Evolutionary conservation across 2,888 invertebrate species (phyloP), one percentile per base, ranked within the genome.

Genomic region (Lomographa bimaculata): DNA sequence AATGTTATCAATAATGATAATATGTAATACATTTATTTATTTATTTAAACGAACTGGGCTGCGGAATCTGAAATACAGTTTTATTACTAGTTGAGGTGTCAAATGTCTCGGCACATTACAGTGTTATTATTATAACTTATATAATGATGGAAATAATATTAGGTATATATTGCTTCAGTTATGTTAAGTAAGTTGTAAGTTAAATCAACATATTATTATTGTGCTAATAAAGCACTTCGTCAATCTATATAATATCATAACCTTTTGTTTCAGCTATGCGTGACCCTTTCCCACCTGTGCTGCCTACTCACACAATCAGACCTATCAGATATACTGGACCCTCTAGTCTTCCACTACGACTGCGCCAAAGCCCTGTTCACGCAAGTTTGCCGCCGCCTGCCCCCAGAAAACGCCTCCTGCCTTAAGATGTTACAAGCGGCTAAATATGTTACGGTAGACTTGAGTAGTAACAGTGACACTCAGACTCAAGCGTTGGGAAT

Each of bases 251-350:
- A n/a, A n/a, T n/a, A n/a, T n/a, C n/a, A n/a, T n/a, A n/a, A n/a
- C n/a, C n/a, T 8, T 43, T 57, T 57, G 47, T 64, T 63, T 11
- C 74, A 95, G 93, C 81, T 96, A 3, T 96, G 96, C 71, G 83
- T 94, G 10, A 92, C 95, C 0, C 78, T 96, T 3, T 91, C 94
- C 12, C 95, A 96, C 66, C 66, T 96, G 34, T 91, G 94, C 41
- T 90, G 90, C 14, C 69, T 93, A 2, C 79, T 94, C 0, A 78
- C 76, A 0, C 68, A 72, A 1, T 82, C 91, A 0, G 95, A 96
- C 66, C 77, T 94, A 5, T 20, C 70, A 0, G 77, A 82, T 8
- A 80, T 94, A 5, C 56, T 90, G 18, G 90, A 91, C 20, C 78
- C 86, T 0, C 64, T 92, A 0, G 66, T 81, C 0, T 86, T 90